Base-by-base conservation (phyloP, 2,888 invertebrate species). In the Koerneria pararmatus region DNA sequence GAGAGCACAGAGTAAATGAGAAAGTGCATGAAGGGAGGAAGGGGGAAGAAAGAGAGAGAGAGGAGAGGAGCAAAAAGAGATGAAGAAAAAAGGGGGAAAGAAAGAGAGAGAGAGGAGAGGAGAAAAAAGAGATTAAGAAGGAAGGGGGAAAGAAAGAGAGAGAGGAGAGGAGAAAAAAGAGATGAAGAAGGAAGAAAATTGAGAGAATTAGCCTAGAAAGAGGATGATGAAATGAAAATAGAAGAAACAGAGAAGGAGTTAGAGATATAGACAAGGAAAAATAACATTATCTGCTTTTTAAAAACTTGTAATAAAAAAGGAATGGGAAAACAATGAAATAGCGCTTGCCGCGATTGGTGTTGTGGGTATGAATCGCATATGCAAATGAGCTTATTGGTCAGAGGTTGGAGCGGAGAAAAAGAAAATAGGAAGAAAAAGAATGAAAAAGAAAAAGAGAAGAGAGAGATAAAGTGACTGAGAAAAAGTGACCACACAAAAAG, bases 141-240 rank as follows among this genome's bases (percentile, higher is more conserved):
- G 46, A 41, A 41, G 46, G 46, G 11, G 46, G 46, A n/a, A 11
- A n/a, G 46, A 41, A 15, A 48, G 61, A 61, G 19, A 48, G 29
- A 31, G 24, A 31, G 61, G 49, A 15, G 49, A 49, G 11, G 22
- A 15, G 6, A 32, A 24, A 32, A 56, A 22, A 24, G 56, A 56
- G 32, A 6, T 15, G 46, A n/a, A 15, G 11, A 41, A 41, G 27
- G 53, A 51, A 6, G 53, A 6, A 8, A n/a, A 51, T 6, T 24
- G 53, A 22, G 53, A n/a, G 53, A n/a, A 6, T 51, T 24, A 6
- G 15, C 15, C 24, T 6, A n/a, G 53, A 24, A 15, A 6, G 8
- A 51, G 24, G 22, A 8, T 41, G 19, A 8, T 15, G 41, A 19
- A 15, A 41, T 19, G 11, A 34, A 57, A 32, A 32, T 32, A 6